phyloP scores from a whole-genome alignment of 2,797 vertebrate species.

The Sylvia borin region DNA sequence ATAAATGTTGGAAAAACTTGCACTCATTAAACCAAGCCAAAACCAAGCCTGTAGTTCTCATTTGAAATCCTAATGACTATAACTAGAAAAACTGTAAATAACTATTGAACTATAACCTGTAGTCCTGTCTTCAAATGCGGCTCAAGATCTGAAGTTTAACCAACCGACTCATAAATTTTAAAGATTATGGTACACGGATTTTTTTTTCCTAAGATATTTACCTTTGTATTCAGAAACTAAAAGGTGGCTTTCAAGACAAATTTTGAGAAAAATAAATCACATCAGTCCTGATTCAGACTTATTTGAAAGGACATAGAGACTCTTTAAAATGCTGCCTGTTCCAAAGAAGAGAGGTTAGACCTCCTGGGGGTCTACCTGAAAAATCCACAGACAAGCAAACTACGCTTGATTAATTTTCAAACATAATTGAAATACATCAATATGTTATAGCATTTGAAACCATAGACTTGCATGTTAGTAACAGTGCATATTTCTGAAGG shows the following conservation, averaged over 20 bases:
- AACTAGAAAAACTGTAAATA: background rate
- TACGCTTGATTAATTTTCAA: background rate
- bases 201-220: background rate
- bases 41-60: background rate
- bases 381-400: background rate
- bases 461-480: background rate
- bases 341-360: background rate
- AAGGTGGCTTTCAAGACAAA: background rate
- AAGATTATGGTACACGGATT: background rate
- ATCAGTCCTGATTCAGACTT: background rate
- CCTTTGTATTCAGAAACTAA: background rate
- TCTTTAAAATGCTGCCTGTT: background rate
- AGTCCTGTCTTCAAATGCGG: background rate
- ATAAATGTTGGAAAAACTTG: background rate
- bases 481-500: background rate
- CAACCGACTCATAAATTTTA: background rate
- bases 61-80: background rate
- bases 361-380: background rate
- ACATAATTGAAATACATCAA: background rate
- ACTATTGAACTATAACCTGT: background rate
- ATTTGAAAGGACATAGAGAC: background rate
- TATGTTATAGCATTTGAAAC: constrained; percentile 3
- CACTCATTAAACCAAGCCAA: background rate
- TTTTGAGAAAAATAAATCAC: background rate
- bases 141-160: background rate